These are phyloP conservation scores for Xiphophorus birchmanni DNA, from an alignment of 2,797 vertebrate genomes.

Conservation along the genomic window DNA sequence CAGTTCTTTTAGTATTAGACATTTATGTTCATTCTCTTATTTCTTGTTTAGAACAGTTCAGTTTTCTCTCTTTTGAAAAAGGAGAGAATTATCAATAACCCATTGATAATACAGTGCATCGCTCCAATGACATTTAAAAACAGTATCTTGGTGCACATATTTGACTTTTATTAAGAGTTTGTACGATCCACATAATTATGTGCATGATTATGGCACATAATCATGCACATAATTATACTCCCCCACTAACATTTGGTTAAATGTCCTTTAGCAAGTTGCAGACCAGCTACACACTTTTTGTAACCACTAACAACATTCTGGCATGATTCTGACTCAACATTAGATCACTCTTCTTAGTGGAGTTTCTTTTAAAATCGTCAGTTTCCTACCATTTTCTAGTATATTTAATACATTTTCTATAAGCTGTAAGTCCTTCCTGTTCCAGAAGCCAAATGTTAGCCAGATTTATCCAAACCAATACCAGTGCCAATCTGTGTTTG, in stretches of 20 bases:
- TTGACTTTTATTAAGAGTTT: neutral
- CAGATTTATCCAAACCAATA: neutral
- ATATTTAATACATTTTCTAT: neutral
- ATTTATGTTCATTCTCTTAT: neutral
- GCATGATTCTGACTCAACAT: neutral
- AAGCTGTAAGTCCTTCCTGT: neutral
- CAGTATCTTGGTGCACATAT: neutral
- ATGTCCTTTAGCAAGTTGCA: conserved; percentile 4
- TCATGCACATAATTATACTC: conserved; percentile 5
- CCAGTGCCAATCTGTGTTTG: neutral
- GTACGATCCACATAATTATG: neutral
- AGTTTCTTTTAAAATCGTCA: neutral
- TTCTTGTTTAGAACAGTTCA: neutral
- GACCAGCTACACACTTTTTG: neutral
- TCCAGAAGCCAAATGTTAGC: neutral
- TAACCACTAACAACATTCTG: neutral
- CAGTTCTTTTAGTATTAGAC: neutral
- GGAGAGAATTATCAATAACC: neutral
- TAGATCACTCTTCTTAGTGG: neutral
- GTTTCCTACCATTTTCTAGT: neutral
- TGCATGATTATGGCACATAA: neutral
- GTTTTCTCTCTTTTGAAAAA: neutral
- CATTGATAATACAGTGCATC: neutral
- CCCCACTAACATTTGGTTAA: conserved; percentile 1
- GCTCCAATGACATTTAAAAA: neutral